Conservation (phyloP, 2,113 vertebrate species). For the Centrocercus urophasianus region DNA sequence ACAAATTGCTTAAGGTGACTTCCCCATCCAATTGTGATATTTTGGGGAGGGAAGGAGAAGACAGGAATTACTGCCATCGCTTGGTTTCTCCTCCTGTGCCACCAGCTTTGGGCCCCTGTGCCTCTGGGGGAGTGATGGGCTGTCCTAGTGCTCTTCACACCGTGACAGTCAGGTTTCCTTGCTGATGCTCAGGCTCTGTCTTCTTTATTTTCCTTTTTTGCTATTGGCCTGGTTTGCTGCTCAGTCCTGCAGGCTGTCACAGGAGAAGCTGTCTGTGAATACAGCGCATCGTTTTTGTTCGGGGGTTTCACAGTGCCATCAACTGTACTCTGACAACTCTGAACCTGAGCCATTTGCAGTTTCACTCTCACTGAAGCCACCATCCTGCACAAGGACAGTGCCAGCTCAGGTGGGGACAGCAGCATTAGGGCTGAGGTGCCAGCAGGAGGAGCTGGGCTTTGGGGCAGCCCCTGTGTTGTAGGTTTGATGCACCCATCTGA, state of each 20-base stretch:
- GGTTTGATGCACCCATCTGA: background rate
- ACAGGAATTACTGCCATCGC: background rate
- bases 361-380: accelerated
- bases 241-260: background rate
- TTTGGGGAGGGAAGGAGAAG: background rate
- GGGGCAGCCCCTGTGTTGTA: background rate
- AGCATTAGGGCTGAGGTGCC: too few species aligned
- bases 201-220: background rate
- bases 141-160: background rate
- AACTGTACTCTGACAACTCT: background rate
- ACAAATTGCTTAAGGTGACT: background rate
- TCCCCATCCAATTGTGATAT: background rate
- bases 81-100: background rate
- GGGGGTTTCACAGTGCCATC: background rate
- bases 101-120: background rate
- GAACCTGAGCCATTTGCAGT: accelerated
- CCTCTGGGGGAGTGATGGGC: background rate
- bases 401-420: background rate
- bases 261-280: background rate
- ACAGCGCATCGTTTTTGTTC: background rate
- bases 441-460: too few species aligned
- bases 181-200: accelerated
- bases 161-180: background rate
- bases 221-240: background rate
- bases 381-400: background rate